These are phyloP conservation scores for Netelia virgata DNA, from an alignment of 2,888 invertebrate genomes.

Conservation along the genomic window DNA sequence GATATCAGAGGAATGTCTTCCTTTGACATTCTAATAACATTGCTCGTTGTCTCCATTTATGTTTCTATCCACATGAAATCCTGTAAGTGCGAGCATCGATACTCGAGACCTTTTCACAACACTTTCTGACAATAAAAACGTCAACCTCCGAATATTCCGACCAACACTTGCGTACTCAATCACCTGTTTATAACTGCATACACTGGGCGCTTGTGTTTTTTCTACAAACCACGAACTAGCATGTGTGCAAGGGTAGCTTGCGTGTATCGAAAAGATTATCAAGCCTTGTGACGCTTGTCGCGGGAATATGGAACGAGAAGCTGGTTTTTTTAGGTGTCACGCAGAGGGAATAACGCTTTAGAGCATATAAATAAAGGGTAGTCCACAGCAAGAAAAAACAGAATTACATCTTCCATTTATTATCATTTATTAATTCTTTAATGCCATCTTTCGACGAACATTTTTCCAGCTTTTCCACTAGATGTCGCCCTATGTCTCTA, in stretches of 20 bases:
- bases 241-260: neutral
- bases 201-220: slow-evolving; percentile 13
- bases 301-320: neutral
- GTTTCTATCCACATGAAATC: slow-evolving; percentile 64
- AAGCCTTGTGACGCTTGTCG: neutral
- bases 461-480: neutral
- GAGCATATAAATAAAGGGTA: neutral
- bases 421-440: neutral
- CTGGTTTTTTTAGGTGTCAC: neutral
- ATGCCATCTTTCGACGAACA: neutral
- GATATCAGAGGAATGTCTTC: slow-evolving; percentile 91
- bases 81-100: slow-evolving; percentile 40
- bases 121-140: slow-evolving; percentile 1
- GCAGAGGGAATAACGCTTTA: neutral
- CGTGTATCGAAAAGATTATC: neutral
- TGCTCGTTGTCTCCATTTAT: slow-evolving; percentile 85
- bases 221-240: slow-evolving; percentile 20
- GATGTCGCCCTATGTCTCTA: neutral
- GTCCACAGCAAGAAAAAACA: neutral
- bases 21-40: slow-evolving; percentile 86
- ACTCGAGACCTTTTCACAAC: neutral
- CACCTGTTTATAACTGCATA: neutral
- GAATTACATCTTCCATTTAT: neutral
- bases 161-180: slow-evolving; percentile 2
- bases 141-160: neutral